Percentiles rank a stretch among this genome's conserved stretches.
phyloP scores from a whole-genome alignment of 2,113 vertebrate species.

The Nycticebus coucang region DNA sequence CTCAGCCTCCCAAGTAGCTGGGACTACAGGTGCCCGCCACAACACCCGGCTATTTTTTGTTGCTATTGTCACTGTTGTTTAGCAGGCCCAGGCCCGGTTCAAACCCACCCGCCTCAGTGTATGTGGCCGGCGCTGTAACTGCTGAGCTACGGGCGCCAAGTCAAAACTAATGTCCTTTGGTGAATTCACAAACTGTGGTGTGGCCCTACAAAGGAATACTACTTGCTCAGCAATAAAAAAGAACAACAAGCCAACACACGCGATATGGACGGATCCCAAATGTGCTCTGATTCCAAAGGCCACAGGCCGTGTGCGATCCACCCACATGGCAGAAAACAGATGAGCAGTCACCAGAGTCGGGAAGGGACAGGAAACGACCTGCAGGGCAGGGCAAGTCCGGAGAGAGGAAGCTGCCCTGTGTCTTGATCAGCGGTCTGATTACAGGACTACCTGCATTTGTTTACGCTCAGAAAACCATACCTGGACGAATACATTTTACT shows the following conservation, averaged over 20 bases:
- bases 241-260: accelerated
- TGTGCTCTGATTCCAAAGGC: background rate
- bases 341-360: accelerated
- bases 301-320: accelerated
- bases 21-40: too few relatives aligned
- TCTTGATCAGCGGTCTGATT: accelerated
- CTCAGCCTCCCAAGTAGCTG: too few relatives aligned
- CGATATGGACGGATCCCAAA: accelerated
- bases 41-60: too few relatives aligned
- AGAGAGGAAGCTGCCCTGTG: accelerated
- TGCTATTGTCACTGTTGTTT: too few relatives aligned
- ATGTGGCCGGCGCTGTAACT: too few relatives aligned
- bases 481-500: background rate
- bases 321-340: background rate
- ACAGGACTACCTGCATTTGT: accelerated
- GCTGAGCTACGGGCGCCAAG: too few relatives aligned
- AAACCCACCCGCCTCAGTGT: too few relatives aligned
- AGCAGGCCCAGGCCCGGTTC: too few relatives aligned
- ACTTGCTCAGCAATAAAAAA: background rate
- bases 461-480: background rate
- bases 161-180: background rate
- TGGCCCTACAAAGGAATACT: accelerated
- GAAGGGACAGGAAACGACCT: accelerated
- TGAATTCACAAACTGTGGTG: accelerated
- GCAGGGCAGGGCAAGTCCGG: accelerated